Evolutionary conservation across 2,113 vertebrate species (phyloP), one percentile per base, ranked within the genome.

Genomic region (Callopanchax toddi): DNA sequence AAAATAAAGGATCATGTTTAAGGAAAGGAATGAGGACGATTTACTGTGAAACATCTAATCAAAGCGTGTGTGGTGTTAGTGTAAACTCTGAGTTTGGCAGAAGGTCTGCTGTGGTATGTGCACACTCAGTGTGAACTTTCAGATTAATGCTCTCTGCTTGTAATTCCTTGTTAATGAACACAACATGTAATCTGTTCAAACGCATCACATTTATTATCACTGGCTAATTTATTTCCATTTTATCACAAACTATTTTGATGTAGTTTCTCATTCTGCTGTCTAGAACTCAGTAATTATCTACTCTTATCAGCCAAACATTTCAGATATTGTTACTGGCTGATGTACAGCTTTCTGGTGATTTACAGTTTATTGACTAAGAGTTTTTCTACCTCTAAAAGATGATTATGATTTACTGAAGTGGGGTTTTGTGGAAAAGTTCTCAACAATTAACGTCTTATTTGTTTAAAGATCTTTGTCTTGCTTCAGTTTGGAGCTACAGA

Each of bases 91-190:
- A 53, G 44, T 43, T 67, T 21, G 48, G 26, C 61, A 71, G 71
- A 68, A 78, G 67, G 67, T 70, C 65, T 59, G 60, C 70, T 60
- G 51, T 59, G 79, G 79, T 65, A 79, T 86, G 84, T 73, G 37
- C 49, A 66, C 25, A 6, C 79, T 67, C 74, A 59, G 67, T 20
- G 32, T 7, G 62, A 66, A 46, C 18, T 39, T 43, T 59, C 53
- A 8, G 23, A 7, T 10, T 67, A 71, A 71, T 45, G 34, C 52
- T 51, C 15, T 0, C 15, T 0, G 0, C 22, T 71, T 1, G 37
- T 86, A 86, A 89, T 70, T 48, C 78, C 74, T 79, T 72, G 67
- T 57, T 81, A 78, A 89, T 89, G 44, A 87, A 84, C 45, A 40
- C 6, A 16, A 6, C 1, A 40, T 16, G 22, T 12, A 54, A 32